Evolutionary conservation across 2,888 invertebrate species (phyloP), one percentile per base, ranked within the genome.

Genomic region (Invenusta paracnida): DNA sequence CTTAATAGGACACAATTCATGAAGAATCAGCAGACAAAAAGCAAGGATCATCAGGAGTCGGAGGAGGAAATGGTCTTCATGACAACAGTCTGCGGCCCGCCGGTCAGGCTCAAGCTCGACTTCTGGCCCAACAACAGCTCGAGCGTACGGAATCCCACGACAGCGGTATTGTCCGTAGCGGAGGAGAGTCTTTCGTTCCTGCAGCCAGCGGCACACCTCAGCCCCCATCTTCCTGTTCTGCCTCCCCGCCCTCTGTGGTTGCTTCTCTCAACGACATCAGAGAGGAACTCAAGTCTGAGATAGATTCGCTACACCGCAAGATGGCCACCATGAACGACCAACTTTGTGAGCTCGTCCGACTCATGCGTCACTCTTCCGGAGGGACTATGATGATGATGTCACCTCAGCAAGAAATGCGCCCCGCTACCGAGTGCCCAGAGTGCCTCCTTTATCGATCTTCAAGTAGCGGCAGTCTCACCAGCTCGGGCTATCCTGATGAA

Each of bases 111-210:
- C 73, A 73, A 5, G 27, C 27, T 5, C 73, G 73, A 73, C 23
- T 73, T 5, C 5, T 73, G 25, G 73, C 17, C 17, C 23, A 73
- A 73, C n/a, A n/a, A n/a, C n/a, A n/a, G n/a, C 73, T 73, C 27
- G 73, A 73, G 73, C 17, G 73, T 13, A 25, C 73, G 2, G 73
- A 73, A 23, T 73, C 73, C 73, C 73, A 73, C 73, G 73, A 73
- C 73, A 73, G 73, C 27, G 73, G 73, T 23, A 73, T 73, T 23
- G 73, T 73, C 17, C 11, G 73, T 13, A 73, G 73, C 23, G 27
- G 11, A 5, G 73, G 73, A 23, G 73, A 73, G 23, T 48, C 48
- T 5, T 11, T 5, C 48, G 48, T 5, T 11, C 5, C 17, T 11
- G 5, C 17, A 17, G 48, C 48, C 5, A 17, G 48, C 5, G 48